These are phyloP conservation scores for Sarotherodon lohbergeri DNA, from an alignment of 2,113 vertebrate genomes.

Conservation along the genomic window DNA sequence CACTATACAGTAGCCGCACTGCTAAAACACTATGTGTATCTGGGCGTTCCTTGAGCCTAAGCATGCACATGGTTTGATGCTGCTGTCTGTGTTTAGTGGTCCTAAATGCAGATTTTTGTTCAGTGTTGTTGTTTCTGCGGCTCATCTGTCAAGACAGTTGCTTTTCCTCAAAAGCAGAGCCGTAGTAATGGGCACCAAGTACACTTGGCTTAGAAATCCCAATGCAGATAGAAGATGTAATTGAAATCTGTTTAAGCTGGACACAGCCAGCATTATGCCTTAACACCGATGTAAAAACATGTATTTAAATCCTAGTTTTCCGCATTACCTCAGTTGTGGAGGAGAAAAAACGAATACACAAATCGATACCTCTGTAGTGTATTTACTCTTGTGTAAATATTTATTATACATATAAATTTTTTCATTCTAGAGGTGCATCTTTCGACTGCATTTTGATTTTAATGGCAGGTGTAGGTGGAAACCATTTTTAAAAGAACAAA, in stretches of 20 bases:
- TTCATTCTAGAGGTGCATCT: constrained; percentile 6
- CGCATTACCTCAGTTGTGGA: constrained; percentile 22
- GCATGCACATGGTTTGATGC: constrained; percentile 12
- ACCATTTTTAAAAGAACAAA: neutral
- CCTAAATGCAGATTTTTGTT: constrained; percentile 27
- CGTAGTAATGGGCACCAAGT: neutral
- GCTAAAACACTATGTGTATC: neutral
- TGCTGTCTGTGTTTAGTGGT: constrained; percentile 31
- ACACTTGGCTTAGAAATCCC: constrained; percentile 10
- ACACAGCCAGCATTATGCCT: constrained; percentile 26
- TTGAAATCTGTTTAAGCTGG: constrained; percentile 8
- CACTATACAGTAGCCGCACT: neutral
- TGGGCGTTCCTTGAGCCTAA: neutral
- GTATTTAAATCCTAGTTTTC: constrained; percentile 17
- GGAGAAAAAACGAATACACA: neutral
- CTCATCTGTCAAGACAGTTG: neutral
- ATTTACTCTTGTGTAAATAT: constrained; percentile 26
- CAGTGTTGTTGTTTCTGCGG: constrained; percentile 52
- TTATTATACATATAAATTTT: neutral
- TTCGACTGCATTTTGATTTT: constrained; percentile 38
- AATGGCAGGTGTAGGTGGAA: constrained; percentile 6
- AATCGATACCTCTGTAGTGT: constrained; percentile 34
- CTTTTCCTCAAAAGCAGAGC: neutral
- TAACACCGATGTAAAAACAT: constrained; percentile 10
- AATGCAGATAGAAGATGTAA: constrained; percentile 32